Conservation (phyloP, 2,797 vertebrate species). For the Lutjanus argentimaculatus region DNA sequence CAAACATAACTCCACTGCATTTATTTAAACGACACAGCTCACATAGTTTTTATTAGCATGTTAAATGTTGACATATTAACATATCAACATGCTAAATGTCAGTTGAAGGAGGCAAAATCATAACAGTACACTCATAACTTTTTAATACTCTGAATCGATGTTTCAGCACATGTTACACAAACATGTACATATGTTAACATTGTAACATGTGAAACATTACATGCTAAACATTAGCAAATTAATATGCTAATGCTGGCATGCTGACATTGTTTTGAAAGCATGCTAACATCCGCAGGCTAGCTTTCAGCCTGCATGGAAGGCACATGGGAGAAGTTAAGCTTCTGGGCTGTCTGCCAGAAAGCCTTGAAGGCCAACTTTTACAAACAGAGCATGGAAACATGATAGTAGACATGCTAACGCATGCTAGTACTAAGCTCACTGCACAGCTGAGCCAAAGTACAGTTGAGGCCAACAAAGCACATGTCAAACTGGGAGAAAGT, state of each 20-base stretch:
- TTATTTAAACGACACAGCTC: no score
- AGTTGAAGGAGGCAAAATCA: no score
- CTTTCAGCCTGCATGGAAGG: neutral
- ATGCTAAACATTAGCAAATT: slow-evolving; percentile 1
- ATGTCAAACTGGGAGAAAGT: neutral
- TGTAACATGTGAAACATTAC: neutral
- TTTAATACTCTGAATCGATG: no score
- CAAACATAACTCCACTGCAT: neutral
- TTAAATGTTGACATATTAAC: neutral
- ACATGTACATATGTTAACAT: neutral
- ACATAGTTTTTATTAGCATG: neutral
- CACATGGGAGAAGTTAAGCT: no score
- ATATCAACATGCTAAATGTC: neutral
- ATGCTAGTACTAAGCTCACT: neutral
- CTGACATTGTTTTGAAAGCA: neutral
- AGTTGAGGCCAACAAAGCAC: neutral
- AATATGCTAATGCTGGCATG: neutral
- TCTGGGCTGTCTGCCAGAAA: no score
- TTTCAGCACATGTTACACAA: no score
- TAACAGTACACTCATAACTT: no score
- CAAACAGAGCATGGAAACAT: neutral
- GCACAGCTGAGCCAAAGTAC: neutral
- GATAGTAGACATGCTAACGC: neutral
- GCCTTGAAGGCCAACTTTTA: no score
- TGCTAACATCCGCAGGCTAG: neutral